Evolutionary conservation across 2,888 invertebrate species (phyloP).

Genomic region (Ormyrus pomaceus): DNA sequence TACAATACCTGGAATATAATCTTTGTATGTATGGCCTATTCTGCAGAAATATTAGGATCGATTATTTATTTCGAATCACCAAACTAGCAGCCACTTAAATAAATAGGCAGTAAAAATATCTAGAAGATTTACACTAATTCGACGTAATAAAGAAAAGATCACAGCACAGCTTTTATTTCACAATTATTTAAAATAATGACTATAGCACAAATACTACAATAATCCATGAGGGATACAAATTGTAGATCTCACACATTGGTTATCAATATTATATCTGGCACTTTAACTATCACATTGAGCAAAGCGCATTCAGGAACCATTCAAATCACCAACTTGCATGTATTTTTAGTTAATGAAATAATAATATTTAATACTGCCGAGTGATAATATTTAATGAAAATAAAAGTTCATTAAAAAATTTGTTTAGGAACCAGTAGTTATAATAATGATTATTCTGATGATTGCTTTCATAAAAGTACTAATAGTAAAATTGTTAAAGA

Average conservation of each 20-base stretch:
- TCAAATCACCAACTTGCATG: conserved; percentile 40
- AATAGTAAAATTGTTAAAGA: too few species aligned
- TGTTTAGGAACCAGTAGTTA: too few species aligned
- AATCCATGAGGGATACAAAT: conserved; percentile 23
- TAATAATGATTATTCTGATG: too few species aligned
- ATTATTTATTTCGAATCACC: conserved; percentile 4
- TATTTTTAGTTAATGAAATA: conserved; percentile 8
- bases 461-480: too few species aligned
- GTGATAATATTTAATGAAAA: not conserved
- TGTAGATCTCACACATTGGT: conserved; percentile 25
- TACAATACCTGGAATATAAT: conserved; percentile 12
- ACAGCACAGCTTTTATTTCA: conserved; percentile 55
- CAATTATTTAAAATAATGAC: conserved; percentile 36
- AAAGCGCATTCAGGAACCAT: conserved; percentile 56
- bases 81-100: conserved; percentile 32
- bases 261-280: conserved; percentile 53
- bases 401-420: too few species aligned
- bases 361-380: conserved; percentile 43
- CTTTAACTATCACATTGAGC: conserved; percentile 56
- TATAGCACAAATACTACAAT: conserved; percentile 30
- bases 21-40: not conserved
- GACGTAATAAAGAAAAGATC: conserved; percentile 49
- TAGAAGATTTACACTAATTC: conserved; percentile 39
- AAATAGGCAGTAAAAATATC: conserved; percentile 17
- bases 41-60: not conserved